Evolutionary conservation across 2,888 invertebrate genomes (phyloP).

Genomic region (Perithous albicinctus): DNA sequence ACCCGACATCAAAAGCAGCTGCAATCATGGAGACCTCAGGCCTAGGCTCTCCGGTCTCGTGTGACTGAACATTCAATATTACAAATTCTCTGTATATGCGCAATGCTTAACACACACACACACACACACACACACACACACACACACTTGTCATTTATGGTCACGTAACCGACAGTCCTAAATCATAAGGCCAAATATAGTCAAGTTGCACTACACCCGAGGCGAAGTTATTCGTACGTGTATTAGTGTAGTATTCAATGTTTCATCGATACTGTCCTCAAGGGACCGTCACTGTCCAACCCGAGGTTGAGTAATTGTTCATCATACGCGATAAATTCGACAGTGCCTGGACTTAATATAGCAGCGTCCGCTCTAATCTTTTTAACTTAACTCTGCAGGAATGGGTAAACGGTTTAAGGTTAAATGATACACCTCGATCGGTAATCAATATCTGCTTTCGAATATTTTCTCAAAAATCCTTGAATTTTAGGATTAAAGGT

Average conservation of each 20-base stretch:
- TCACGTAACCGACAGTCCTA: slow-evolving; percentile 33
- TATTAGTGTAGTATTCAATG: slow-evolving; percentile 5
- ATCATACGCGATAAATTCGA: slow-evolving; percentile 5
- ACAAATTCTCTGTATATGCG: background rate
- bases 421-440: too few relatives aligned
- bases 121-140: too few relatives aligned
- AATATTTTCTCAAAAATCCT: too few relatives aligned
- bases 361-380: background rate
- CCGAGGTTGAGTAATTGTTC: slow-evolving; percentile 24
- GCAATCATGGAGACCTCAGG: slow-evolving; percentile 30
- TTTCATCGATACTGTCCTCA: slow-evolving; percentile 24
- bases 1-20: slow-evolving; percentile 28
- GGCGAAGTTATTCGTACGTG: background rate
- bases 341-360: background rate
- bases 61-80: slow-evolving; percentile 31
- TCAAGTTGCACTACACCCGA: background rate
- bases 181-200: slow-evolving; percentile 11
- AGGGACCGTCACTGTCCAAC: slow-evolving; percentile 9
- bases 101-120: slow-evolving; percentile 10
- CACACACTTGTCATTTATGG: slow-evolving; percentile 25
- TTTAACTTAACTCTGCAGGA: background rate
- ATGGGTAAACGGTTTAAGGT: background rate
- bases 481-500: too few relatives aligned
- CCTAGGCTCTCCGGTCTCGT: slow-evolving; percentile 4
- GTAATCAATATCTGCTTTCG: too few relatives aligned